Conservation (phyloP, 2,797 vertebrate species). For the Meda fulgida region DNA sequence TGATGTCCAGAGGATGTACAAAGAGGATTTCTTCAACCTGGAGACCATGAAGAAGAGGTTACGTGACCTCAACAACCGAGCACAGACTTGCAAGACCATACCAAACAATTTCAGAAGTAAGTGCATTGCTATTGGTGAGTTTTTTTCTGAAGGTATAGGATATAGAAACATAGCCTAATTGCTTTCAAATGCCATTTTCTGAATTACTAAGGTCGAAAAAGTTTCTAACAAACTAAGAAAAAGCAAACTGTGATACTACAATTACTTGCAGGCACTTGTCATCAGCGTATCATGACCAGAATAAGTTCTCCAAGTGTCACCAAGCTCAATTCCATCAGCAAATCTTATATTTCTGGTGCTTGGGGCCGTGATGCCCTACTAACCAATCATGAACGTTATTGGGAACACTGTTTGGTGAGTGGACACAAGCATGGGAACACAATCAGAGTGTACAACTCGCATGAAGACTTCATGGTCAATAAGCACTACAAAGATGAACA, state of each 20-base stretch:
- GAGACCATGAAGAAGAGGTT: slow-evolving; percentile 70
- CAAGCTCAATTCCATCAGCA: slow-evolving; percentile 69
- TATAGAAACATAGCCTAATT: not conserved
- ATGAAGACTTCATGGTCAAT: slow-evolving; percentile 72
- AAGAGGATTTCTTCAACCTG: slow-evolving; percentile 69
- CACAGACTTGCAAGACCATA: slow-evolving; percentile 72
- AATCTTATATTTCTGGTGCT: slow-evolving; percentile 68
- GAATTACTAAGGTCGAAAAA: not conserved
- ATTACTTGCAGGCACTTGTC: slow-evolving; percentile 62
- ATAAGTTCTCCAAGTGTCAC: slow-evolving; percentile 69
- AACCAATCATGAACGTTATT: slow-evolving; percentile 62
- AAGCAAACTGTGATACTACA: not conserved
- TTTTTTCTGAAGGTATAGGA: not conserved
- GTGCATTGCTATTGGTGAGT: not conserved
- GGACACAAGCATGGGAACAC: slow-evolving; percentile 66
- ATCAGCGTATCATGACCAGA: slow-evolving; percentile 67
- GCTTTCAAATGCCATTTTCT: not conserved
- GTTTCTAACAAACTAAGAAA: not conserved
- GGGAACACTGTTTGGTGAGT: slow-evolving; percentile 70
- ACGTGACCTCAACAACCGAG: slow-evolving; percentile 70
- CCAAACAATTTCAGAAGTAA: slow-evolving; percentile 71
- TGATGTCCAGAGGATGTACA: slow-evolving; percentile 64
- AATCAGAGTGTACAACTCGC: slow-evolving; percentile 65
- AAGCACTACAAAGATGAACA: slow-evolving; percentile 62
- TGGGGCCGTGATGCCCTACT: slow-evolving; percentile 73